Percentiles rank a stretch among this genome's conserved stretches.
Conservation (phyloP, 2,113 vertebrate species). For the Tyrannus savana region DNA sequence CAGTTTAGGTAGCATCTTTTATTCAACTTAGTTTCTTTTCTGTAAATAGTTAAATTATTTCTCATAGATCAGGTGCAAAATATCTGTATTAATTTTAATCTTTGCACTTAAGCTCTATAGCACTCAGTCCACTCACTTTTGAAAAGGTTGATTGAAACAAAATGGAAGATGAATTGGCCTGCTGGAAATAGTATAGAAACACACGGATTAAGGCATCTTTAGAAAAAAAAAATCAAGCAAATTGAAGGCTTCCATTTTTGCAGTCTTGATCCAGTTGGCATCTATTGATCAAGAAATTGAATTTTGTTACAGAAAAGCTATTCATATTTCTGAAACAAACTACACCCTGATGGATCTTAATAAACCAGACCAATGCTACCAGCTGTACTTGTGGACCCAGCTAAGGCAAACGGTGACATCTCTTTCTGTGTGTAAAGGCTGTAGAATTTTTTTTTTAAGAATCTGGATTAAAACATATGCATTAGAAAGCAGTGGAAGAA, state of each 20-base stretch:
- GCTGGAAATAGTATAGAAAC: constrained; percentile 37
- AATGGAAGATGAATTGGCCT: constrained; percentile 11
- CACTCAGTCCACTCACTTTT: constrained; percentile 36
- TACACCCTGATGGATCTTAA: background rate
- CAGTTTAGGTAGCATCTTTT: background rate
- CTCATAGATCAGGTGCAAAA: background rate
- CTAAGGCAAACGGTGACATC: background rate
- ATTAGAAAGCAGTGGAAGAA: background rate
- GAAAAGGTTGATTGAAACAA: constrained; percentile 60
- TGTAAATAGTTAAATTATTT: constrained; percentile 23
- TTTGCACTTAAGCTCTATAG: constrained; percentile 7
- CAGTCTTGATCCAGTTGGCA: constrained; percentile 23
- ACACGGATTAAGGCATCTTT: constrained; percentile 16
- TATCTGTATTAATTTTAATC: constrained; percentile 27
- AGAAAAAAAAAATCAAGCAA: constrained; percentile 38
- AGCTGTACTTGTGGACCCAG: background rate
- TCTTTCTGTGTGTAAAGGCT: background rate
- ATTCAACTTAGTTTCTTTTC: constrained; percentile 13
- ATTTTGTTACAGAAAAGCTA: background rate
- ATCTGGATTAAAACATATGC: background rate
- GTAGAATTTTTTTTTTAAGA: background rate
- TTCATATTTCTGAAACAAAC: background rate
- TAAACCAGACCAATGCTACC: background rate
- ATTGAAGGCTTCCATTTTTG: constrained; percentile 25
- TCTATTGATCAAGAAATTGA: constrained; percentile 28